Percentiles rank a stretch among this genome's conserved stretches.
Conservation (phyloP, 2,797 vertebrate species). For the Halcyon chelicuti region DNA sequence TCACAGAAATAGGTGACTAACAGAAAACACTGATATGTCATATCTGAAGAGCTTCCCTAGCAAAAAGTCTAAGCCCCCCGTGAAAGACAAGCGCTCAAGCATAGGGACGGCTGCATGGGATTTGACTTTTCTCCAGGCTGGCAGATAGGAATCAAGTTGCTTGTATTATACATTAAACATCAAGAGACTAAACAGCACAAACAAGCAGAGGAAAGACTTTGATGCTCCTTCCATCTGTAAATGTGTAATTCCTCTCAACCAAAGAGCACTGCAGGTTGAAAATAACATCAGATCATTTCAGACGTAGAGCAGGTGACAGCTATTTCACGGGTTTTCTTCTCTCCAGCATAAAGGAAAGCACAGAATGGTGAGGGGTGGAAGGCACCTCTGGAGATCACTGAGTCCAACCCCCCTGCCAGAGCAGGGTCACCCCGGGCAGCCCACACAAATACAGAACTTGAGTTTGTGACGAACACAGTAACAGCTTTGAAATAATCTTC, state of each 20-base stretch:
- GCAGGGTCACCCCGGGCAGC: background rate
- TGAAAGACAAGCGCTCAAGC: background rate
- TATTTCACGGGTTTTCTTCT: background rate
- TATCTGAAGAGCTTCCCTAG: background rate
- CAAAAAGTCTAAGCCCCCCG: background rate
- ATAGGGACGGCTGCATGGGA: background rate
- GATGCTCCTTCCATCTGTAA: constrained; percentile 7
- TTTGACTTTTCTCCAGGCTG: background rate
- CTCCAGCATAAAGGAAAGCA: background rate
- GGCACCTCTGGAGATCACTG: no score
- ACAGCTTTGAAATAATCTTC: background rate
- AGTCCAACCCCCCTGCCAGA: no score
- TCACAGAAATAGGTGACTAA: background rate
- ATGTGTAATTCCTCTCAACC: background rate
- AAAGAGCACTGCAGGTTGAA: background rate
- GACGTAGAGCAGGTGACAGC: background rate
- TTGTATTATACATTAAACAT: background rate
- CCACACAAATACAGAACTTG: background rate
- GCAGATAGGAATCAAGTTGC: background rate
- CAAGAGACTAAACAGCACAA: background rate
- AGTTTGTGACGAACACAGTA: background rate
- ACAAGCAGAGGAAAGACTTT: background rate
- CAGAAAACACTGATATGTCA: background rate
- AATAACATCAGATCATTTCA: background rate
- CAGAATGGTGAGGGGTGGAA: no score